Base-by-base conservation (phyloP, 2,113 vertebrate species). In the Zosterops hypoxanthus region DNA sequence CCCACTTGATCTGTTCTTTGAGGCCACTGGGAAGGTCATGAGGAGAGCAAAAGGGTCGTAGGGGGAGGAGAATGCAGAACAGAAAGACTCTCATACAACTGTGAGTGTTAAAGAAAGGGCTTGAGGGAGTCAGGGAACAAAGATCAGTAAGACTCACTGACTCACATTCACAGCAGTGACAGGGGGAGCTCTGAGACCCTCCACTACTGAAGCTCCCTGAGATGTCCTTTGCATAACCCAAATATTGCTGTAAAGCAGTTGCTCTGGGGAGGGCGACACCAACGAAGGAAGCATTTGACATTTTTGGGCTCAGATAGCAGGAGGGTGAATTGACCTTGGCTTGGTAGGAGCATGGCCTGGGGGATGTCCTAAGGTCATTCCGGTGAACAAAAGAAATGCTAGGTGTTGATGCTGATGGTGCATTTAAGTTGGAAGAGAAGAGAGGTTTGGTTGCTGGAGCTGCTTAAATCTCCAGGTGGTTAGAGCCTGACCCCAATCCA, bases 351-450 rank as follows among this genome's bases (percentile, higher is more conserved):
- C 33, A 21, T 17, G n/a, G 47, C 22, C 25, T 55, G 14, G 12
- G 7, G 6, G 3, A 47, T 59, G 29, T 80, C 60, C 42, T 77
- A 10, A 47, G 14, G 16, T 60, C 46, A 33, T 68, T 59, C 39
- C 25, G 83, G 31, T 5, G 22, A 55, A 31, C 14, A 50, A 39
- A 56, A 20, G 18, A 42, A 61, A 59, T 14, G 6, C 6, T 53
- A 14, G 0, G 0, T 10, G 28, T 22, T 4, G 36, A 34, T 66
- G 33, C 26, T 75, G 61, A 53, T 8, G 13, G 8, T 36, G 14
- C 46, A 36, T 42, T 36, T 46, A 31, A 24, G 31, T 21, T 47
- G 36, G 29, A 36, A 55, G 18, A 79, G 53, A 80, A 63, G 14
- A 76, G 66, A 76, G 68, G 9, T 29, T 68, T 26, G 17, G 17